Evolutionary conservation across 2,113 vertebrate genomes (phyloP).

Genomic region (Neodon shergylaensis): DNA sequence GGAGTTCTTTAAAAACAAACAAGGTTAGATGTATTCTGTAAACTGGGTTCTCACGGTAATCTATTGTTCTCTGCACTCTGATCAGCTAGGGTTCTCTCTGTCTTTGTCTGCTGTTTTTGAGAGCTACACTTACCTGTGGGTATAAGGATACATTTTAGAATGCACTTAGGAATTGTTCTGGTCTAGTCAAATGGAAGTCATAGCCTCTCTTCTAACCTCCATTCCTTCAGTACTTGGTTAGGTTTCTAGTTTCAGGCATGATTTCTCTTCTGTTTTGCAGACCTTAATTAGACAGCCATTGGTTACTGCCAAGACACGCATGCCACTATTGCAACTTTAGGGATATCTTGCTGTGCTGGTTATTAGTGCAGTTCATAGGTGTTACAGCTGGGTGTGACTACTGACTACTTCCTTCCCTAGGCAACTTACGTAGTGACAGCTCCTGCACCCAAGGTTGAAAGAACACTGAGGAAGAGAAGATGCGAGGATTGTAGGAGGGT

Average conservation of each 20-base stretch:
- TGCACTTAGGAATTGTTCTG: not conserved
- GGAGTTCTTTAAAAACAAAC: not conserved
- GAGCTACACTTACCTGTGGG: not conserved
- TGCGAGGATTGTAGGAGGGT: not conserved
- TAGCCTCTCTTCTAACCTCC: not conserved
- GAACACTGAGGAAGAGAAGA: not conserved
- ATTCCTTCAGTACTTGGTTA: not conserved
- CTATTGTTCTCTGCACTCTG: not conserved
- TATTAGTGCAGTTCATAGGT: not conserved
- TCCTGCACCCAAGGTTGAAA: not conserved
- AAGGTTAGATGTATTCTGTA: no score
- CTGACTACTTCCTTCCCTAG: not conserved
- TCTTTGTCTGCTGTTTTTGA: not conserved
- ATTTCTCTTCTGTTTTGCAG: not conserved
- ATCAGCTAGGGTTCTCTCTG: not conserved
- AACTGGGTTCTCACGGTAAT: not conserved
- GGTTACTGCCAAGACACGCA: not conserved
- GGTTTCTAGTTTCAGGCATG: not conserved
- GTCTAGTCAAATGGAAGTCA: not conserved
- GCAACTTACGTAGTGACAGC: not conserved
- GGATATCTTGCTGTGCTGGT: not conserved
- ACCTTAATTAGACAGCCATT: not conserved
- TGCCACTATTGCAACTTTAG: not conserved
- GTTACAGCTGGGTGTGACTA: not conserved
- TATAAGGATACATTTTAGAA: not conserved